Evolutionary conservation across 2,797 vertebrate species (phyloP).

Genomic region (Gorsachius magnificus): DNA sequence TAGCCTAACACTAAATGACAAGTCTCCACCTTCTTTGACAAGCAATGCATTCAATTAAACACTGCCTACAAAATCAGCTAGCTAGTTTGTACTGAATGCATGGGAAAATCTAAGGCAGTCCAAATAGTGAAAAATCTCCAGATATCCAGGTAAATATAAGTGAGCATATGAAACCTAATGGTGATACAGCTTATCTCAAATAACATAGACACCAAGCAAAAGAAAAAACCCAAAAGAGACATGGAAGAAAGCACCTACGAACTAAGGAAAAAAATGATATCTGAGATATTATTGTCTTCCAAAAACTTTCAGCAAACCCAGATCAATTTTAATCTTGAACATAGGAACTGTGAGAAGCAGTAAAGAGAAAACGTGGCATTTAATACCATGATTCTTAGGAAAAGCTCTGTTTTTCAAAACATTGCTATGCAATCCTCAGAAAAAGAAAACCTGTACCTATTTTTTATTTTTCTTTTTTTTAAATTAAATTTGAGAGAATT

Average conservation of each 20-base stretch:
- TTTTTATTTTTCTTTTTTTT: not conserved
- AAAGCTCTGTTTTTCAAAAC: not conserved
- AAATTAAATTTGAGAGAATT: not conserved
- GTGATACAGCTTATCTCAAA: rapidly evolving
- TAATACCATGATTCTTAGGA: not conserved
- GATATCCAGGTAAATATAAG: not conserved
- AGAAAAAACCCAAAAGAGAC: too few species aligned
- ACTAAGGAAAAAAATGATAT: not conserved
- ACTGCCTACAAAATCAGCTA: not conserved
- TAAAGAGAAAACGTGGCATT: not conserved
- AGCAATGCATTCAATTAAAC: not conserved
- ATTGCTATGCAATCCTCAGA: not conserved
- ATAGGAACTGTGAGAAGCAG: not conserved
- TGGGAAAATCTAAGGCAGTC: not conserved
- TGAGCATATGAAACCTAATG: not conserved
- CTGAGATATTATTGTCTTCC: not conserved
- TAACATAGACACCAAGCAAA: not conserved
- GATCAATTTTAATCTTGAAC: not conserved
- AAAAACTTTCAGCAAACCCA: not conserved
- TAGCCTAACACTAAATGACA: not conserved
- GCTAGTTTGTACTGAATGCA: not conserved
- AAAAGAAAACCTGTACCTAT: not conserved
- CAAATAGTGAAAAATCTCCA: not conserved
- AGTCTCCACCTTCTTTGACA: not conserved
- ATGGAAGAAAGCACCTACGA: not conserved